Evolutionary conservation across 2,797 vertebrate genomes (phyloP).

Genomic region (Petrocephalus sullivani): DNA sequence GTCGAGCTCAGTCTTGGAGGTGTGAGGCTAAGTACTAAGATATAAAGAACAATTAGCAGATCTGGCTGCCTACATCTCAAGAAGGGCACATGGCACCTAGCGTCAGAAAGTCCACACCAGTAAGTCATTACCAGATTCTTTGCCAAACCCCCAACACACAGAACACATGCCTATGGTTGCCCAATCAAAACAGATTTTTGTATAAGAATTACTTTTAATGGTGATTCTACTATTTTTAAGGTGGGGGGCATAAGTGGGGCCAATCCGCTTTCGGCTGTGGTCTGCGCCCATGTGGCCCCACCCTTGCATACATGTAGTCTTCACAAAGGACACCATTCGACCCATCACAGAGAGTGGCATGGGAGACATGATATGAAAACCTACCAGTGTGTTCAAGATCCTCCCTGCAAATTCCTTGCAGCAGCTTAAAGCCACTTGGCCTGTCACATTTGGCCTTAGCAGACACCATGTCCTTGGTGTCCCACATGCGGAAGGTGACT

Average conservation of each 20-base stretch:
- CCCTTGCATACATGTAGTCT: background rate
- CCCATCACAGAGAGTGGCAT: background rate
- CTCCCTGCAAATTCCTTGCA: slow-evolving; percentile 30
- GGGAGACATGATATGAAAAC: background rate
- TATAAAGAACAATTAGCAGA: slow-evolving; percentile 28
- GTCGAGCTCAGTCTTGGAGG: background rate
- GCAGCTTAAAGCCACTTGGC: slow-evolving; percentile 36
- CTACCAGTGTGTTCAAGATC: slow-evolving; percentile 36
- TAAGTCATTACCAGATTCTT: slow-evolving; percentile 16
- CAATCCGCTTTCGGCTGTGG: background rate
- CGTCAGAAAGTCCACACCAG: slow-evolving; percentile 25
- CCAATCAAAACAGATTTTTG: background rate
- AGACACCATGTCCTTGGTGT: slow-evolving; percentile 60
- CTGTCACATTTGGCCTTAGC: slow-evolving; percentile 52
- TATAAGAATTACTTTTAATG: background rate
- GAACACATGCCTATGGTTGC: background rate
- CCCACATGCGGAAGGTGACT: slow-evolving; percentile 66
- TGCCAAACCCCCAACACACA: background rate
- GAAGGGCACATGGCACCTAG: slow-evolving; percentile 20
- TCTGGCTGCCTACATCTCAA: slow-evolving; percentile 21
- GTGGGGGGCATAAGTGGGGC: background rate
- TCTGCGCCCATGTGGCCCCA: too few relatives aligned
- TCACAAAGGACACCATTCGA: background rate
- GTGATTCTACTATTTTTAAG: background rate
- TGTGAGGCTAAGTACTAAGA: slow-evolving; percentile 1